A percentile compares a stretch with the other conserved stretches of the same genome.
Conservation (phyloP, 2,888 invertebrate genomes). For the Tinea pellionella region DNA sequence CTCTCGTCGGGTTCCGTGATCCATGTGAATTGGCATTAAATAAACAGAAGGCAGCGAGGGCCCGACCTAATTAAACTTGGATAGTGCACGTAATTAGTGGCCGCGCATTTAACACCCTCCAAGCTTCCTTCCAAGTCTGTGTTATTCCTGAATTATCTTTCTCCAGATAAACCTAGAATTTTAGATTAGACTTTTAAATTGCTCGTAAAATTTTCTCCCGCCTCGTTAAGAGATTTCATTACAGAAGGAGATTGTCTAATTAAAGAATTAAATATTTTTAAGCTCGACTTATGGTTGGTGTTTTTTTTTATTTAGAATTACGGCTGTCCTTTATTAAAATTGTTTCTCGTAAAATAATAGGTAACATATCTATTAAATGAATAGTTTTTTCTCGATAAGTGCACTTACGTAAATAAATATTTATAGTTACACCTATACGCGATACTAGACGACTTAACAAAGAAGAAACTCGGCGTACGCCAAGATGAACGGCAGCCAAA, state of each 20-base stretch:
- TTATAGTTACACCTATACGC: too few relatives aligned
- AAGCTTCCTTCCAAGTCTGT: slow-evolving; percentile 15
- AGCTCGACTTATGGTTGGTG: background rate
- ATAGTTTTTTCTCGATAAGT: background rate
- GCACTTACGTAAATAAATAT: too few relatives aligned
- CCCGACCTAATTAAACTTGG: slow-evolving; percentile 36
- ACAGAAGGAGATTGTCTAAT: background rate
- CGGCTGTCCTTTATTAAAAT: background rate
- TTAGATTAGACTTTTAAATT: slow-evolving; percentile 6
- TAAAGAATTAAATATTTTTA: slow-evolving; percentile 5
- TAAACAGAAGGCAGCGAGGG: slow-evolving; percentile 8
- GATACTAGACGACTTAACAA: background rate
- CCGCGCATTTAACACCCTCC: slow-evolving; percentile 13
- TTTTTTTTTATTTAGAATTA: background rate
- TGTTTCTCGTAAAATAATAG: too few relatives aligned
- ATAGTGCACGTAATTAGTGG: slow-evolving; percentile 35
- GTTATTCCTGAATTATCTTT: slow-evolving; percentile 6
- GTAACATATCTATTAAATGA: background rate
- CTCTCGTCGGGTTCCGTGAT: background rate
- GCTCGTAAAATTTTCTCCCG: slow-evolving; percentile 2
- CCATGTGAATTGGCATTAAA: slow-evolving; percentile 8
- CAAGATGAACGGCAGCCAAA: background rate
- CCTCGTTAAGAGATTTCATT: slow-evolving; percentile 5
- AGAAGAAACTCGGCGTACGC: background rate
- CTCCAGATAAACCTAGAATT: slow-evolving; percentile 8